Conservation (phyloP, 2,113 vertebrate species). For the Corvus cornix region DNA sequence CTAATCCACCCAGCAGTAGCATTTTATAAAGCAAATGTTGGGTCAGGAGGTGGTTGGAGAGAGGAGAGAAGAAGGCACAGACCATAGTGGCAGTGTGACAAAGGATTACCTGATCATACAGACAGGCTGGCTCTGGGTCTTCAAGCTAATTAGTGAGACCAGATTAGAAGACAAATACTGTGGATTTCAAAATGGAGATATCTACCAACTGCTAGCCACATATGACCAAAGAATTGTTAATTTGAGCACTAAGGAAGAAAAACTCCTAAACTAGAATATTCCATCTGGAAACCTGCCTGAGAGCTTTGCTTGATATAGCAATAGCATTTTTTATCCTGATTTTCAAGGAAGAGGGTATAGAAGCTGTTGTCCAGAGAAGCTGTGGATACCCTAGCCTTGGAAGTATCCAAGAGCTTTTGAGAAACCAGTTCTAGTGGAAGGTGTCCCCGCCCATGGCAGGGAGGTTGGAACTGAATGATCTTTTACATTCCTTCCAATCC, state of each 20-base stretch:
- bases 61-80: background rate
- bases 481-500: background rate
- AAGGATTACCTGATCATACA: background rate
- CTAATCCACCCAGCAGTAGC: background rate
- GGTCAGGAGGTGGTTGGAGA: background rate
- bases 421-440: background rate
- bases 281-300: background rate
- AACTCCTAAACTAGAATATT: background rate
- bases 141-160: background rate
- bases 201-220: background rate
- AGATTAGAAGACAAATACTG: background rate
- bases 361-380: background rate
- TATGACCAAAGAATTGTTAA: background rate
- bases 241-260: background rate
- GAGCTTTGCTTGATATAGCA: background rate
- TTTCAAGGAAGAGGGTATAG: background rate
- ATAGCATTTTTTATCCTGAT: background rate
- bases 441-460: accelerated
- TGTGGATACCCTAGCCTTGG: background rate
- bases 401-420: background rate
- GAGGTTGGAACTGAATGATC: background rate
- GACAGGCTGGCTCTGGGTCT: background rate
- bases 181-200: background rate
- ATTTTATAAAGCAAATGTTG: background rate
- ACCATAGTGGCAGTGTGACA: accelerated